phyloP scores from a whole-genome alignment of 2,888 invertebrate genomes.

The Eulithis testata region DNA sequence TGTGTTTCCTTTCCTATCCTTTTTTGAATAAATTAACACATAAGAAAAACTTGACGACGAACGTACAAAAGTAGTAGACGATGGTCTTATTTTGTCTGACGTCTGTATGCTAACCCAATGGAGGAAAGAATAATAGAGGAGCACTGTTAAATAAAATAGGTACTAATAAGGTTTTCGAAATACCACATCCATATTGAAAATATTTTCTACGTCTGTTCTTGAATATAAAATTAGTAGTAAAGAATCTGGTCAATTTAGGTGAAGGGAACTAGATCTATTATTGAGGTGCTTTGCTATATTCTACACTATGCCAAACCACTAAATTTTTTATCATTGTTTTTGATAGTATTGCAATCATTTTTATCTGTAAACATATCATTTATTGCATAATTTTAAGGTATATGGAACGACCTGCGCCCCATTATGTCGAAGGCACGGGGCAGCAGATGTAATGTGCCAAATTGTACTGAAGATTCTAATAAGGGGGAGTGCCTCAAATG shows the following conservation, averaged over 20 bases:
- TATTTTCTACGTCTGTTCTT: background rate
- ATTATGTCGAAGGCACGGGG: conserved; percentile 61
- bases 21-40: background rate
- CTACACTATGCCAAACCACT: conserved; percentile 27
- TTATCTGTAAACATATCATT: conserved; percentile 41
- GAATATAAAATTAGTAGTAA: background rate
- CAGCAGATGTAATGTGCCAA: conserved; percentile 70
- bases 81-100: conserved; percentile 9
- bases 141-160: background rate
- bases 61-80: background rate
- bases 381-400: conserved; percentile 44
- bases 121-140: conserved; percentile 6
- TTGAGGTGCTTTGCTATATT: conserved; percentile 22
- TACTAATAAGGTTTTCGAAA: conserved; percentile 6
- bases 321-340: no score
- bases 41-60: conserved; percentile 1
- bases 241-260: conserved; percentile 25
- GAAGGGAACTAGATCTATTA: conserved; percentile 24
- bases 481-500: conserved; percentile 29
- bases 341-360: conserved; percentile 28
- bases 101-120: background rate
- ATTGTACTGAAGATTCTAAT: conserved; percentile 39
- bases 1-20: background rate
- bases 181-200: background rate
- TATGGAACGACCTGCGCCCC: conserved; percentile 67